Base-by-base conservation (phyloP, 53 echinoderm and acorn worm genomes). In the Paracentrotus lividus region DNA sequence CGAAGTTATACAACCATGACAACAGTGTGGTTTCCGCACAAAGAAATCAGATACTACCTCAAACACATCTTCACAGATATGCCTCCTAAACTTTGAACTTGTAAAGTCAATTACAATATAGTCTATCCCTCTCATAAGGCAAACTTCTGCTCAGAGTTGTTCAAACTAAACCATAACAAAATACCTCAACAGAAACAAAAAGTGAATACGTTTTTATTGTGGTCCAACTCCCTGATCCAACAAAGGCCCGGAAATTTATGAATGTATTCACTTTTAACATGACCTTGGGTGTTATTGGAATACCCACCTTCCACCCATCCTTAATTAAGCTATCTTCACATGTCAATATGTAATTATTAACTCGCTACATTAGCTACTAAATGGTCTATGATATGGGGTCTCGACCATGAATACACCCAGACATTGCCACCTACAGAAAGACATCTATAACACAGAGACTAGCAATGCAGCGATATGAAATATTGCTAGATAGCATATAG, bases 51-150 rank as follows among this genome's bases (percentile, higher is more conserved):
- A 81, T 8, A 47, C 12, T 1, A 8, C 81, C 26, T 81, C 81
- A 81, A 45, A 81, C 81, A 47, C 15, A 8, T 81, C 81, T 45
- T 81, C 26, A 13, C 27, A 81, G 8, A 45, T 47, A 12, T 13
- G 21, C 40, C 72, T 81, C 81, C 23, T 81, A 81, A 81, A 81
- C 81, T 81, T 81, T 81, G 81, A 81, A 45, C 81, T 47, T 47
- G 44, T 47, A 47, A 81, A 81, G 81, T 81, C 49, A 81, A 81
- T 81, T 81, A 81, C 40, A 40, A 40, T 72, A n/a, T n/a, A n/a
- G n/a, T n/a, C 72, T 9, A 81, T 24, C 12, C 81, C 81, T 81
- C 81, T 45, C 47, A 81, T 10, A 45, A 45, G 47, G 81, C 27
- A 81, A 38, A 81, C 38, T n/a, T 23, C 44, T 24, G 9, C 21